A percentile compares a stretch with the other conserved stretches of the same genome.
phyloP scores from a whole-genome alignment of 2,888 invertebrate species.

The Drosophila robusta region DNA sequence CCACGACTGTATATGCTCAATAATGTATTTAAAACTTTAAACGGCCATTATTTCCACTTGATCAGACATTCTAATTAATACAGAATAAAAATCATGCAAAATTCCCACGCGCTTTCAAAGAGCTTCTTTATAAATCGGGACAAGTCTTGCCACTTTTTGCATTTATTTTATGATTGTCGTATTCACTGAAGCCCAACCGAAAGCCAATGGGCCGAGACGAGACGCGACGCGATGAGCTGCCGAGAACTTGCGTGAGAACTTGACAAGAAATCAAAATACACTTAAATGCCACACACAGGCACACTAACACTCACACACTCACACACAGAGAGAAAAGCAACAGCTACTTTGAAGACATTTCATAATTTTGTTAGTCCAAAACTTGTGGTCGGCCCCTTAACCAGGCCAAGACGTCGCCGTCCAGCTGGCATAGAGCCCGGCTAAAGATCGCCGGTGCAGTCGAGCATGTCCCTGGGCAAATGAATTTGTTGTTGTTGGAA shows the following conservation, averaged over 20 bases:
- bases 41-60: slow-evolving; percentile 43
- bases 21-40: slow-evolving; percentile 17
- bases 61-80: slow-evolving; percentile 58
- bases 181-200: slow-evolving; percentile 68
- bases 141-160: slow-evolving; percentile 45
- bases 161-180: slow-evolving; percentile 71
- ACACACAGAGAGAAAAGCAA: slow-evolving; percentile 7
- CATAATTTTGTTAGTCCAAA: slow-evolving; percentile 48
- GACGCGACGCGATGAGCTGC: slow-evolving; percentile 12
- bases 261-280: slow-evolving; percentile 56
- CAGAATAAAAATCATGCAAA: slow-evolving; percentile 30
- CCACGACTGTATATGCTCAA: no score
- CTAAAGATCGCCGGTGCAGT: slow-evolving; percentile 17
- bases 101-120: slow-evolving; percentile 68
- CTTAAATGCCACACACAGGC: slow-evolving; percentile 36
- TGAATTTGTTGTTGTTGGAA: slow-evolving; percentile 34
- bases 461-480: slow-evolving; percentile 34
- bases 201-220: slow-evolving; percentile 60
- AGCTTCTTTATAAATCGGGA: slow-evolving; percentile 54
- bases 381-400: slow-evolving; percentile 42
- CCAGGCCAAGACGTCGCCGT: slow-evolving; percentile 13
- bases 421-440: slow-evolving; percentile 1
- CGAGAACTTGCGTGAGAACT: slow-evolving; percentile 54
- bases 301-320: slow-evolving; percentile 6
- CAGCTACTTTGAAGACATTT: slow-evolving; percentile 32